Evolutionary conservation across 2,113 vertebrate species (phyloP), one percentile per base, ranked within the genome.

Genomic region (Grammomys dolichurus): DNA sequence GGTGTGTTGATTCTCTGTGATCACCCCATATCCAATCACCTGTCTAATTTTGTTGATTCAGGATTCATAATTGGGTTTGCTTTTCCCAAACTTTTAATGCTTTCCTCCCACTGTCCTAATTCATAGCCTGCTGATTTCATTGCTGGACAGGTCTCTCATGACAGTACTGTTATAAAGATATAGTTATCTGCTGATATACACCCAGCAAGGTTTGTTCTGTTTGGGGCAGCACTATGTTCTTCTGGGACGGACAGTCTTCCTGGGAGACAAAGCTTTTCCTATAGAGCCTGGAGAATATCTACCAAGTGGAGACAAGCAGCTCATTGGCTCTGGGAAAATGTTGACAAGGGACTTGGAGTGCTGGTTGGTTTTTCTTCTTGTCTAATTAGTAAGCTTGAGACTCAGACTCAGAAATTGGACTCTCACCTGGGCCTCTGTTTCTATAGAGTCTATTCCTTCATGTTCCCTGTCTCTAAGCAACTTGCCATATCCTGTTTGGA

Each of bases 341-440:
- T 81, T 91, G 51, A 48, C 31, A 75, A n/a, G 40, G 70, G 17
- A 70, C 36, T 76, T 58, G 19, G n/a, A 19, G 56, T 1, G 73
- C 22, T 70, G 16, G 20, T 48, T 65, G 65, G 3, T 85, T 94
- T 88, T 94, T 73, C 1, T 56, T 24, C 28, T 60, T 87, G 33
- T 1, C 6, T 36, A 26, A 24, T 46, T 33, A 94, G 90, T 77
- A 33, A 70, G 0, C 14, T 72, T 87, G 46, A 84, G 54, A 86
- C 40, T 95, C 54, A 33, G 63, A 69, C 86, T 95, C 80, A 90
- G 87, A 93, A 89, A 56, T 11, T 26, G 3, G 70, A 78, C 31
- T 82, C 33, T 86, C 73, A 70, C 73, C 73, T 63, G 56, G 65
- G 48, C 48, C 43, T 72, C 48, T 16, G 78, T 3, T 65, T 40